phyloP scores from a whole-genome alignment of 2,888 invertebrate species.

The Schrankia costaestrigalis region DNA sequence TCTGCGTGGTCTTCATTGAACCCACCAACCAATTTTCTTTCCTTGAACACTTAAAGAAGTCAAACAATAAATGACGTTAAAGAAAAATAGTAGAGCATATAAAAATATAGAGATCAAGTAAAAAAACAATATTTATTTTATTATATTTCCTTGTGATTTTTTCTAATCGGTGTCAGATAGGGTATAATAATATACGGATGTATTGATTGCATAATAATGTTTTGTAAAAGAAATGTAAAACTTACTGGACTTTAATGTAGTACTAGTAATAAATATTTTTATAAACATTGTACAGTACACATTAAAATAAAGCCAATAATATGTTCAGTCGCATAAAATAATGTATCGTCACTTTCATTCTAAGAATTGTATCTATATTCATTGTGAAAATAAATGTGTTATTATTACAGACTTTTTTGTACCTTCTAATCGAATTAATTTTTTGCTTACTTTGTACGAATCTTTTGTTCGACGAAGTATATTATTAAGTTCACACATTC shows the following conservation, averaged over 20 bases:
- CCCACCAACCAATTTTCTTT: no score
- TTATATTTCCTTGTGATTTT: slow-evolving; percentile 15
- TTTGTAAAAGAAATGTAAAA: slow-evolving; percentile 20
- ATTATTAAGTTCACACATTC: slow-evolving; percentile 62
- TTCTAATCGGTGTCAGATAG: slow-evolving; percentile 7
- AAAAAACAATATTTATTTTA: no score
- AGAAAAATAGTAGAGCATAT: no score
- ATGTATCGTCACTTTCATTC: slow-evolving; percentile 53
- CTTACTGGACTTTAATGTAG: slow-evolving; percentile 18
- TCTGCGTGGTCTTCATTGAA: no score
- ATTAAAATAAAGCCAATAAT: slow-evolving; percentile 21
- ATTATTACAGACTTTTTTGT: slow-evolving; percentile 38
- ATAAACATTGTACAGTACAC: slow-evolving; percentile 31
- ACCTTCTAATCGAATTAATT: slow-evolving; percentile 45
- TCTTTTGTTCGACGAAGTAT: slow-evolving; percentile 47
- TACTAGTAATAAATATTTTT: slow-evolving; percentile 31
- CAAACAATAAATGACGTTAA: no score
- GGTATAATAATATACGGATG: slow-evolving; percentile 12
- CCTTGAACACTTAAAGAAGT: no score
- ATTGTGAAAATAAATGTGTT: slow-evolving; percentile 62
- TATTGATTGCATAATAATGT: slow-evolving; percentile 27
- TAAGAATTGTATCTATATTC: slow-evolving; percentile 54
- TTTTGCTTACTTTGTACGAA: slow-evolving; percentile 37
- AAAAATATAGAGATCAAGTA: no score
- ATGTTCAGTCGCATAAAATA: slow-evolving; percentile 37